phyloP scores from a whole-genome alignment of 1,140 invertebrate genomes.

The Sarcophaga bullata region DNA sequence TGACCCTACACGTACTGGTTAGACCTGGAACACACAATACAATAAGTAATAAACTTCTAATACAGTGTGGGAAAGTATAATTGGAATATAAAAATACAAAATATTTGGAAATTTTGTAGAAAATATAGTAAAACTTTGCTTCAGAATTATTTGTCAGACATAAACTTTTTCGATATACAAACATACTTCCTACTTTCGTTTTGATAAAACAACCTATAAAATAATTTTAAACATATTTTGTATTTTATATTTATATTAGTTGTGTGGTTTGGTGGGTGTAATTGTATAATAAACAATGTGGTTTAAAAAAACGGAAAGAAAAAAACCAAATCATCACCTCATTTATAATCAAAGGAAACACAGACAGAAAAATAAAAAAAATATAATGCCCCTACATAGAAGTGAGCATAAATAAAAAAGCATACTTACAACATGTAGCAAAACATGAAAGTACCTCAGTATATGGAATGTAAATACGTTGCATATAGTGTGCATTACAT shows the following conservation, averaged over 20 bases:
- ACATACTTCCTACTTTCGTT: background rate
- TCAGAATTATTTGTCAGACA: too few species aligned
- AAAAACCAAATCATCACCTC: background rate
- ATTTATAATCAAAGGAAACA: conserved; percentile 15
- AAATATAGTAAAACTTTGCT: too few species aligned
- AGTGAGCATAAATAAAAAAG: background rate
- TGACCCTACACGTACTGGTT: too few species aligned
- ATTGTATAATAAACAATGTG: background rate
- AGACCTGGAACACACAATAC: too few species aligned
- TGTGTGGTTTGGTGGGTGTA: background rate
- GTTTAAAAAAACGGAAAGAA: background rate
- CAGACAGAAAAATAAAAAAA: background rate
- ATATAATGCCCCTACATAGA: background rate
- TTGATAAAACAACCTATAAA: background rate
- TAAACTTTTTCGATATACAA: background rate
- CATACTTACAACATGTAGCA: too few species aligned
- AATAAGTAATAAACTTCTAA: too few species aligned
- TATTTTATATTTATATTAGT: background rate
- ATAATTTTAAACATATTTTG: background rate
- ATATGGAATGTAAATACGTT: too few species aligned
- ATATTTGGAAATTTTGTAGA: too few species aligned
- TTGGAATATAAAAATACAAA: too few species aligned
- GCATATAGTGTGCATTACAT: background rate
- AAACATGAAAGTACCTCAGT: too few species aligned
- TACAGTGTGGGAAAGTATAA: too few species aligned